Evolutionary conservation across 1,140 invertebrate species (phyloP), one percentile per base, ranked within the genome.

Genomic region (Homarus americanus): DNA sequence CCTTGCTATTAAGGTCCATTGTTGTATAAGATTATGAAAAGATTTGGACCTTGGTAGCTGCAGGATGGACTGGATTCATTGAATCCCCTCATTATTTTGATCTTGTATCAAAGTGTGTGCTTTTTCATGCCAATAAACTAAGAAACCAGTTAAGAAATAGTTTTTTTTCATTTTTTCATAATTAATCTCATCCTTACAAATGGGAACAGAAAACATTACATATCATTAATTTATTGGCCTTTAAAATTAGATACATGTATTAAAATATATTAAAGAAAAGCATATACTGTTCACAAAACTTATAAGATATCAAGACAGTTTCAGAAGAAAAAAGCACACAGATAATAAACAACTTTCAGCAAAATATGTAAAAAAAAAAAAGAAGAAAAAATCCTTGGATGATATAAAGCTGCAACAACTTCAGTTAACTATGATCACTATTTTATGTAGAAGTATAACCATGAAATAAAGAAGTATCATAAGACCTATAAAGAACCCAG

Each of bases 1-100:
- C 89, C 89, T 91, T 91, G 89, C 89, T 91, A 91, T 91, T 91
- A 91, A 91, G 89, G 89, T 91, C 89, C 89, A 91, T 91, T 91
- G 89, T 91, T 86, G 82, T 91, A 82, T 91, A 85, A 91, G 89
- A 91, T 91, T 91, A 91, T 91, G 89, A 91, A 91, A 91, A 91
- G 89, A 91, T 85, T 91, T 91, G 89, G 89, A 91, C 89, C 89
- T 91, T 91, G 89, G 89, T 91, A 86, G 89, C 89, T 91, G 89
- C 89, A 91, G 82, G 89, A 86, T 91, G 89, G 89, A 85, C 82
- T 91, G 89, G 89, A 91, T 91, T 91, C 89, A 86, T 85, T 85
- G 89, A 91, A 91, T 91, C 89, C 89, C 89, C 82, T 91, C 83
- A 91, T 85, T 91, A 91, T 91, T 91, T 91, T 91, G 89, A 91